Evolutionary conservation across 2,888 invertebrate genomes (phyloP), one percentile per base, ranked within the genome.

Genomic region (Drosophila limbata): DNA sequence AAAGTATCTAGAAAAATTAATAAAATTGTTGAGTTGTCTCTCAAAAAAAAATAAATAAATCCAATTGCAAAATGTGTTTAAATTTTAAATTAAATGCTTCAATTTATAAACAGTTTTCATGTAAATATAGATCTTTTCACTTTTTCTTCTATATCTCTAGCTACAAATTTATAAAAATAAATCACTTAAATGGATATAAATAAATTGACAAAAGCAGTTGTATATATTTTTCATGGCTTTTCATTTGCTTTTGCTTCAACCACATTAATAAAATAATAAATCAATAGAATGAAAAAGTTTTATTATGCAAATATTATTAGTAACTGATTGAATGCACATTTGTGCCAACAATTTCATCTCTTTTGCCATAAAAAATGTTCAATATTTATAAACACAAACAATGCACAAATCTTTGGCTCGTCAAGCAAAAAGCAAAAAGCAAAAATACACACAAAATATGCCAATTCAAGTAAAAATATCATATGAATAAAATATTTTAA

Each of bases 291-390:
- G 31, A 73, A 73, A 75, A 56, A 60, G 35, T 61, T 11, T 56
- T 78, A 33, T 51, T 61, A 61, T 57, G 57, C 64, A 76, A 76
- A 76, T 76, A 61, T 76, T 69, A 78, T 76, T 76, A 78, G 60
- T 59, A 44, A 53, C 67, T 68, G 73, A 77, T 67, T 75, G 74
- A 77, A 77, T 75, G 67, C 45, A 68, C 55, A 67, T 67, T 71
- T 62, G n/a, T 21, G 39, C 31, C 42, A 31, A 19, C 15, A 65
- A 19, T 37, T 50, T 55, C 33, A 1, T 42, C 50, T 8, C 39
- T 33, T 48, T 61, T 42, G 37, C 44, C 37, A 25, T 25, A 39
- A 37, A 56, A 44, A 45, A 21, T 72, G 39, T 44, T 57, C 52
- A 61, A 31, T 60, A 68, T 77, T 73, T 61, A 62, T 69, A 61